Evolutionary conservation across 1,140 invertebrate genomes (phyloP), one percentile per base, ranked within the genome.

Genomic region (Idris sp.): DNA sequence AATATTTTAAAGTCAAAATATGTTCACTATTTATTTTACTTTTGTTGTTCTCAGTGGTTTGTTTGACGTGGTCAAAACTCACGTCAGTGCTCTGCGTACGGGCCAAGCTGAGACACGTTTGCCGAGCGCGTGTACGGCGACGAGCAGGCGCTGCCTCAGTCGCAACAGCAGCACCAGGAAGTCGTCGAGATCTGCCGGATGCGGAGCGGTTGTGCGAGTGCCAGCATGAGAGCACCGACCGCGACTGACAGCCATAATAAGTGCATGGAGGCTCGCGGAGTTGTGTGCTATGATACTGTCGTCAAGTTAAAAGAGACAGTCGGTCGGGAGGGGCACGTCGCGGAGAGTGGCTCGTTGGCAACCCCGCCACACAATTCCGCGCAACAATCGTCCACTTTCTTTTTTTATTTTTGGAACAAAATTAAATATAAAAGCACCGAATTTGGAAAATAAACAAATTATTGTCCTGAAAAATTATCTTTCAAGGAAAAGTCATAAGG

Each of bases 221-320:
- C 76, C 72, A 72, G 44, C 77, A 62, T 74, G 68, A 71, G 51
- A 80, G 79, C 68, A 79, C 80, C 68, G 71, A 82, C 56, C 62
- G 76, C 79, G 79, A 82, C 83, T 83, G 80, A 80, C 80, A 82
- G 71, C 81, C 82, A 80, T 83, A 73, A 80, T 71, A 67, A 78
- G 33, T 59, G 77, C 77, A 79, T 81, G 80, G 74, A 81, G 71
- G 73, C 76, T 74, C 11, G 36, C 53, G 59, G 28, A 26, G 49
- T 64, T 58, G 56, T 28, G 49, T 8, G 35, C 8, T 6, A 19
- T n/a, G n/a, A n/a, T n/a, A 10, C 15, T 14, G 36, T 18, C 36
- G 79, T 67, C 38, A 10, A 13, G 19, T 1, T n/a, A 18, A 7
- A 22, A 18, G 54, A 14, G 31, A 5, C 1, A 4, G 30, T 10